Conservation (phyloP, 2,113 vertebrate species). For the Sebastes fasciatus region DNA sequence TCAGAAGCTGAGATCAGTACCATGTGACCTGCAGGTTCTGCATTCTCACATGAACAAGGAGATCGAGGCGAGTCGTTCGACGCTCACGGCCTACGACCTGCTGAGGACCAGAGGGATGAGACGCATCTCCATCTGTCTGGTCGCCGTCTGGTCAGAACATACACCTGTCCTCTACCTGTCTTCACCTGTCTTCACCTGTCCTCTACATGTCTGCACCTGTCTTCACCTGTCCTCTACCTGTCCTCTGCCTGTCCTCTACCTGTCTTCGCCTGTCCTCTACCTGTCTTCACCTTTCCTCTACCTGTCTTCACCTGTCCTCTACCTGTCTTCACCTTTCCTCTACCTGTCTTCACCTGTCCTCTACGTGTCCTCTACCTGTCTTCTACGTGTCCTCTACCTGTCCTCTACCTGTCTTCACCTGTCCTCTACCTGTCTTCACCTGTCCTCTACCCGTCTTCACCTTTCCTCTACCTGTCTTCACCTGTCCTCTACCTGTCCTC, state of each 20-base stretch:
- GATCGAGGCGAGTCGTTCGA: conserved; percentile 26
- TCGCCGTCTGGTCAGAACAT: conserved; percentile 81
- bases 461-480: too few relatives aligned
- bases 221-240: too few relatives aligned
- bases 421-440: too few relatives aligned
- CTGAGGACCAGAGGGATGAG: conserved; percentile 78
- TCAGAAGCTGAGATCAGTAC: not conserved
- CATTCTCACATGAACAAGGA: conserved; percentile 87
- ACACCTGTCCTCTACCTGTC: not conserved
- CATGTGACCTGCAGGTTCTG: conserved; percentile 78
- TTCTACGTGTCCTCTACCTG: too few relatives aligned
- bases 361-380: too few relatives aligned
- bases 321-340: too few relatives aligned
- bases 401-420: too few relatives aligned
- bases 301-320: not conserved
- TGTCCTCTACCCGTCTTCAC: too few relatives aligned
- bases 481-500: too few relatives aligned
- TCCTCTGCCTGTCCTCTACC: too few relatives aligned
- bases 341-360: too few relatives aligned
- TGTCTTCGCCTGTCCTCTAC: too few relatives aligned
- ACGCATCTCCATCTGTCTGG: conserved; percentile 83
- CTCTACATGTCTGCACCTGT: not conserved
- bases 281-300: not conserved
- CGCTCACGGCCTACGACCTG: conserved; percentile 75
- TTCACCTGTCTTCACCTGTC: not conserved